Evolutionary conservation across 2,888 invertebrate genomes (phyloP), one percentile per base, ranked within the genome.

Genomic region (Apoda limacodes): DNA sequence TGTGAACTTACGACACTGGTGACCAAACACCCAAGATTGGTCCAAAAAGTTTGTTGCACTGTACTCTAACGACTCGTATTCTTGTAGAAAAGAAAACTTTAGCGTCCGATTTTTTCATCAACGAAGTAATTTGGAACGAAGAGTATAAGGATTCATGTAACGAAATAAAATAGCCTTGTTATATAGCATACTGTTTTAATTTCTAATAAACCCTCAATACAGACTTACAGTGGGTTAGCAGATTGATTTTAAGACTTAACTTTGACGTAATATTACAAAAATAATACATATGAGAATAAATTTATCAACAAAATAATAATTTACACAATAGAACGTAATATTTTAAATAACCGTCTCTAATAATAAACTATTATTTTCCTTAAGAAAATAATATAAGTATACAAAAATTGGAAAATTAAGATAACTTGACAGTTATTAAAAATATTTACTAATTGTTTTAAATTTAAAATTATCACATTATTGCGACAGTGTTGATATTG

Each of bases 101-200:
- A n/a, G n/a, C n/a, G n/a, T n/a, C n/a, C n/a, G n/a, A n/a, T n/a
- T n/a, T n/a, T n/a, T n/a, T n/a, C n/a, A n/a, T n/a, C n/a, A n/a
- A n/a, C n/a, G n/a, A n/a, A n/a, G n/a, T n/a, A n/a, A n/a, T n/a
- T n/a, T n/a, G n/a, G n/a, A n/a, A n/a, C n/a, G n/a, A n/a, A n/a
- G n/a, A n/a, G n/a, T n/a, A n/a, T n/a, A n/a, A n/a, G n/a, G n/a
- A n/a, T n/a, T n/a, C n/a, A n/a, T n/a, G n/a, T n/a, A n/a, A 34
- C 30, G 34, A 72, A 76, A 76, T 78, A 68, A 78, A 78, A 78
- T 71, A 69, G 51, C 56, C 40, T 45, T 55, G 31, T 35, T 32
- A 33, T 68, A 71, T 74, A 80, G 80, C 80, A 78, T 80, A 80
- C 75, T 76, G 75, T 78, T 78, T 78, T 78, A 80, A 78, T 80